Conservation (phyloP, 2,113 vertebrate species). For the Dicerorhinus sumatrensis region DNA sequence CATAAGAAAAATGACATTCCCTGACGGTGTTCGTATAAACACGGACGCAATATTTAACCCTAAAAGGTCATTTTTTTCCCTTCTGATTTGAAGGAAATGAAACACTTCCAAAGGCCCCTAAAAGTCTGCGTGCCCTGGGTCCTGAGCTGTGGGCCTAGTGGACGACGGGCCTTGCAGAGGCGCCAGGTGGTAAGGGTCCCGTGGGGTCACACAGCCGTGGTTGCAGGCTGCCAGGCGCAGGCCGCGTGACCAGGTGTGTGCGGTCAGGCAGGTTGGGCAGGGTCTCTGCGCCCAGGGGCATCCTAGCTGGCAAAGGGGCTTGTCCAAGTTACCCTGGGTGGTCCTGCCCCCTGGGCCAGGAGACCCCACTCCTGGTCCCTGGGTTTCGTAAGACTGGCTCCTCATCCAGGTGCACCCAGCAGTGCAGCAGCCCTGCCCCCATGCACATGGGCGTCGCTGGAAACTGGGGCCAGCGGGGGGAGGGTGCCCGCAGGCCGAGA, state of each 20-base stretch:
- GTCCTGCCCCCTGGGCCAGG: neutral
- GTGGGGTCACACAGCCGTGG: neutral
- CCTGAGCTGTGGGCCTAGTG: neutral
- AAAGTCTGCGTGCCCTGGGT: neutral
- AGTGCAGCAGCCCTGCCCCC: too few relatives aligned
- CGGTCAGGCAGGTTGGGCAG: accelerated
- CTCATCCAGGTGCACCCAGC: neutral
- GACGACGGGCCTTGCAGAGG: neutral
- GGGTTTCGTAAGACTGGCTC: neutral
- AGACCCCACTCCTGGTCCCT: accelerated
- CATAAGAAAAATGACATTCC: accelerated
- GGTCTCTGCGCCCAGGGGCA: accelerated
- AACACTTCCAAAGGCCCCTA: neutral
- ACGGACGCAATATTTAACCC: accelerated
- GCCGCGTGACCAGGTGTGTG: too few relatives aligned
- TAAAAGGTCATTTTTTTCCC: neutral
- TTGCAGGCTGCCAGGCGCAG: neutral
- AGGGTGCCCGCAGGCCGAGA: neutral
- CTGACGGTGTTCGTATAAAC: neutral
- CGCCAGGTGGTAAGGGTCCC: accelerated
- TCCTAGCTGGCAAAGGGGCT: neutral
- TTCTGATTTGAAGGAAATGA: neutral
- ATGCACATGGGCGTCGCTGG: neutral
- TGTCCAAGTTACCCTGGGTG: neutral
- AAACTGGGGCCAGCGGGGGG: neutral